phyloP scores from a whole-genome alignment of 2,797 vertebrate genomes.

The Naso thynnoides region DNA sequence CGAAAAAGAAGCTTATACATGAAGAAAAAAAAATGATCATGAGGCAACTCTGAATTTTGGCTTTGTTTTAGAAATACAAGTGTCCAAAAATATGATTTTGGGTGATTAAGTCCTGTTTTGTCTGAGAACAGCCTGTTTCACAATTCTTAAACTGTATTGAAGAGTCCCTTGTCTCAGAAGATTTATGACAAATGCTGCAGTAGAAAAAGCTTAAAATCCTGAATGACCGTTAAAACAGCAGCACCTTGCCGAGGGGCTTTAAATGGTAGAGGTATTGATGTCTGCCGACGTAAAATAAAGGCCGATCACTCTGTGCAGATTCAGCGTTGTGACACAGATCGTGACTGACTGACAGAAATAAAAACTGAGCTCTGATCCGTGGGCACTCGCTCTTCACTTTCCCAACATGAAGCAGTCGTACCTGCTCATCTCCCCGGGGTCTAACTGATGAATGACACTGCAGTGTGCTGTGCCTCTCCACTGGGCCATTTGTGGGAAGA shows the following conservation, averaged over 20 bases:
- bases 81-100: neutral
- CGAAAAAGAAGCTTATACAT: neutral
- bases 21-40: neutral
- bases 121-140: neutral
- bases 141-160: constrained; percentile 9
- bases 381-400: constrained; percentile 45
- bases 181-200: constrained; percentile 35
- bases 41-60: neutral
- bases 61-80: neutral
- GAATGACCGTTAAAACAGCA: constrained; percentile 11
- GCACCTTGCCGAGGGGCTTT: neutral
- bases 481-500: constrained; percentile 86
- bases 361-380: constrained; percentile 7
- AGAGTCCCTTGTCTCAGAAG: neutral
- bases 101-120: neutral
- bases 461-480: constrained; percentile 54
- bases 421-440: constrained; percentile 43
- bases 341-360: constrained; percentile 15
- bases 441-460: constrained; percentile 72
- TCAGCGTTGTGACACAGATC: constrained; percentile 12
- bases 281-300: constrained; percentile 29
- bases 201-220: constrained; percentile 44
- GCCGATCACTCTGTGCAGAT: constrained; percentile 23
- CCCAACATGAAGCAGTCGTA: constrained; percentile 35
- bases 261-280: constrained; percentile 10